These are phyloP conservation scores for Oxytorus armatus DNA, from an alignment of 2,888 invertebrate species.

Conservation along the genomic window DNA sequence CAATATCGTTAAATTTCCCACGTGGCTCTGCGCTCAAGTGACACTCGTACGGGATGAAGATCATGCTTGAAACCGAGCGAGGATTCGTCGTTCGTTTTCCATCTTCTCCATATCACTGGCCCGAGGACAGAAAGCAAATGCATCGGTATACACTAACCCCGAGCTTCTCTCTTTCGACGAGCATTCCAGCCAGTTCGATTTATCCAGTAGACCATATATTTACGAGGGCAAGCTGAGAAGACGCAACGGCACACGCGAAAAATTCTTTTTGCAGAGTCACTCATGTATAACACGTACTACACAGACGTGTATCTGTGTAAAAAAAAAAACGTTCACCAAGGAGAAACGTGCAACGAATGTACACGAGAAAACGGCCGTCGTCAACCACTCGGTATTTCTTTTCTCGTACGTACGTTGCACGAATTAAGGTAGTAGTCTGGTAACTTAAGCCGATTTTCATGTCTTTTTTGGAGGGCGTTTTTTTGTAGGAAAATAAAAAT, in stretches of 20 bases:
- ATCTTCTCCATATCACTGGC: no score
- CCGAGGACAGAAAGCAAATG: conserved; percentile 42
- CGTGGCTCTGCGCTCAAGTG: no score
- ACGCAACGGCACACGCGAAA: conserved; percentile 12
- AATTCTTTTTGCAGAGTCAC: conserved; percentile 27
- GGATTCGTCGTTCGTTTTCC: no score
- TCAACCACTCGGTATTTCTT: background rate
- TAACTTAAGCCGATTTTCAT: no score
- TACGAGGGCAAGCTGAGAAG: conserved; percentile 25
- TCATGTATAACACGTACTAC: background rate
- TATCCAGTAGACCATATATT: conserved; percentile 46
- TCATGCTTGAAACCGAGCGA: no score
- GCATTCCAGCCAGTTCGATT: conserved; percentile 26
- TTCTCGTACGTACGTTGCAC: background rate
- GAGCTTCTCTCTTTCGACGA: conserved; percentile 19
- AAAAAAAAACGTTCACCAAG: background rate
- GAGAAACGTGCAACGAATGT: background rate
- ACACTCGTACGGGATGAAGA: no score
- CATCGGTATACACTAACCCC: no score
- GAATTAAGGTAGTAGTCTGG: no score
- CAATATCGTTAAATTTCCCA: no score
- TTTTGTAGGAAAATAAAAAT: no score
- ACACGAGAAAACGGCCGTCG: background rate
- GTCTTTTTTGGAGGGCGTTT: no score
- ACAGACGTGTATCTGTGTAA: background rate